These are phyloP conservation scores for Heliopora coerulea DNA, from an alignment of 92 coral and sea anemone species.

Conservation along the genomic window DNA sequence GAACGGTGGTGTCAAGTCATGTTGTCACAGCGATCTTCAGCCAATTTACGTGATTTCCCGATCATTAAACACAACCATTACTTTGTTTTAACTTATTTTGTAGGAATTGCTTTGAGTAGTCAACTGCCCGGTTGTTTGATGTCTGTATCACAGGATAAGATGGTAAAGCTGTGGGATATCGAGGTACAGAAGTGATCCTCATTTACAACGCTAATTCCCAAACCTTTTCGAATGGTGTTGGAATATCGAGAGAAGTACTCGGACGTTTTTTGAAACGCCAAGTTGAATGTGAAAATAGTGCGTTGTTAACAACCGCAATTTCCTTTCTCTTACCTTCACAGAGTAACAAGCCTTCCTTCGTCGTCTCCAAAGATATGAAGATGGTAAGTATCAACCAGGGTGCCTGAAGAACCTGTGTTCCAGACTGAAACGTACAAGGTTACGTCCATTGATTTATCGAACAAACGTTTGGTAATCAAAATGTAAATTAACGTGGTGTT, in stretches of 20 bases:
- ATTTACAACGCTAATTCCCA: neutral
- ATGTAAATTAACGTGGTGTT: too few relatives aligned
- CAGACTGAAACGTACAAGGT: too few relatives aligned
- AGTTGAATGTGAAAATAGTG: too few relatives aligned
- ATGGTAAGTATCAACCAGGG: constrained; percentile 64
- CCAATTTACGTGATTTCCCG: too few relatives aligned
- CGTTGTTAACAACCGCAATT: too few relatives aligned
- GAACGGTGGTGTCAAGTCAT: too few relatives aligned
- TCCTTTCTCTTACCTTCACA: neutral
- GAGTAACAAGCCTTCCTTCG: constrained; percentile 87
- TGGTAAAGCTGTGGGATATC: constrained; percentile 94
- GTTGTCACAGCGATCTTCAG: too few relatives aligned
- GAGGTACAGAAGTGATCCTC: constrained; percentile 62
- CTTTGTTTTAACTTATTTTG: neutral
- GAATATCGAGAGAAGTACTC: neutral
- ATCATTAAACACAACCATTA: too few relatives aligned
- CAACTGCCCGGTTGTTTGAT: constrained; percentile 91
- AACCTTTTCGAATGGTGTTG: neutral
- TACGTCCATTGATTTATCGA: too few relatives aligned
- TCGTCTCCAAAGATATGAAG: constrained; percentile 74
- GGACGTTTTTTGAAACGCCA: too few relatives aligned
- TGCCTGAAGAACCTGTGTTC: too few relatives aligned
- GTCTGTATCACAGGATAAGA: constrained; percentile 86
- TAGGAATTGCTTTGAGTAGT: constrained; percentile 90
- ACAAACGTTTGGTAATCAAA: too few relatives aligned